Conservation (phyloP, 2,113 vertebrate genomes). For the Erinaceus europaeus region DNA sequence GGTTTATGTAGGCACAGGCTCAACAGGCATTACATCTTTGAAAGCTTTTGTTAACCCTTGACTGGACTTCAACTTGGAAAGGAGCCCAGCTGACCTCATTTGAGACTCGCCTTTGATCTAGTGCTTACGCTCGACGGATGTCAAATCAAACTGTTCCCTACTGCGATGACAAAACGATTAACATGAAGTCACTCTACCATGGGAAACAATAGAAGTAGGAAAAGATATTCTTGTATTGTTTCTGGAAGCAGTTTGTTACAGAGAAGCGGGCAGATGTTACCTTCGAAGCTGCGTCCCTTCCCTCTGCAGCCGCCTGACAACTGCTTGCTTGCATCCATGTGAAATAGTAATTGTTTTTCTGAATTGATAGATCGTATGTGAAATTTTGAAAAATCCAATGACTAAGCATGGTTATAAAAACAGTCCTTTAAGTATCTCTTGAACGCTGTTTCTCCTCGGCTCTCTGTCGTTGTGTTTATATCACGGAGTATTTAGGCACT, state of each 20-base stretch:
- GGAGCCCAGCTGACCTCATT: slow-evolving; percentile 26
- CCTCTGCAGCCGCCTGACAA: slow-evolving; percentile 49
- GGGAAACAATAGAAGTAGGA: slow-evolving; percentile 28
- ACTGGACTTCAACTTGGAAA: background rate
- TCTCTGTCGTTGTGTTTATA: slow-evolving; percentile 51
- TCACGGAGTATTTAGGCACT: slow-evolving; percentile 45
- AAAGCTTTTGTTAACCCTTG: slow-evolving; percentile 29
- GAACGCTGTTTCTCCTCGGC: slow-evolving; percentile 39
- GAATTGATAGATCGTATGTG: slow-evolving; percentile 74
- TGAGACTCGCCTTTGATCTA: background rate
- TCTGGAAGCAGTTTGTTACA: slow-evolving; percentile 48
- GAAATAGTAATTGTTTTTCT: slow-evolving; percentile 67
- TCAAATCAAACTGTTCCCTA: slow-evolving; percentile 29
- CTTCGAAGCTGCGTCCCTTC: slow-evolving; percentile 46
- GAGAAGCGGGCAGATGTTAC: slow-evolving; percentile 39
- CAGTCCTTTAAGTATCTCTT: slow-evolving; percentile 55
- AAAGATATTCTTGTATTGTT: slow-evolving; percentile 33
- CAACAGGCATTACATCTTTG: background rate
- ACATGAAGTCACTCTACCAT: background rate
- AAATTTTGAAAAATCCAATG: slow-evolving; percentile 64
- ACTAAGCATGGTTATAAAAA: slow-evolving; percentile 61
- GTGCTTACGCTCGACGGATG: background rate
- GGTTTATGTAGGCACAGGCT: background rate
- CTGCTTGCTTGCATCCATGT: slow-evolving; percentile 52
- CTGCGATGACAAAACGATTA: slow-evolving; percentile 7